These are phyloP conservation scores for Diaphora mendica DNA, from an alignment of 2,888 invertebrate genomes.

Conservation along the genomic window DNA sequence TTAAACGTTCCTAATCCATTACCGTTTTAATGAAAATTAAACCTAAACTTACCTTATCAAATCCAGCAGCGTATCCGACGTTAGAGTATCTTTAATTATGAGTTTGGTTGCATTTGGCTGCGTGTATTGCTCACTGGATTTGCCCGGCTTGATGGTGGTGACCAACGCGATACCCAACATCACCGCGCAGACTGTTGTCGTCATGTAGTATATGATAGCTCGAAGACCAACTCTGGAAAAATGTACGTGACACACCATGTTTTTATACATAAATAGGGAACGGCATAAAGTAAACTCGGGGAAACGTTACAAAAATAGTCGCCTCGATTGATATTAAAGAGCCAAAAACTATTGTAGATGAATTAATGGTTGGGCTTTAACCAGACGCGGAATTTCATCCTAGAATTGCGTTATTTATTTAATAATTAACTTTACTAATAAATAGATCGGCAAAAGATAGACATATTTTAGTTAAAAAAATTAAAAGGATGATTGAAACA, in stretches of 20 bases:
- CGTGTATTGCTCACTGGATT: slow-evolving; percentile 71
- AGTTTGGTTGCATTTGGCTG: slow-evolving; percentile 80
- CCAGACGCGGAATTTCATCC: not conserved
- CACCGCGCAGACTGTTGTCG: slow-evolving; percentile 96
- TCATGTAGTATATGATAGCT: slow-evolving; percentile 96
- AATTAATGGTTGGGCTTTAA: not conserved
- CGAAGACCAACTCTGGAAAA: slow-evolving; percentile 88
- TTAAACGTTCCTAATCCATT: not conserved
- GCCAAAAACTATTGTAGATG: not conserved
- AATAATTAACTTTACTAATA: not conserved
- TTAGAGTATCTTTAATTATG: slow-evolving; percentile 88
- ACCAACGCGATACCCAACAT: slow-evolving; percentile 96
- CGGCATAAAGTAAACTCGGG: not conserved
- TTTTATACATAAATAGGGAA: not conserved
- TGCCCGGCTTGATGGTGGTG: slow-evolving; percentile 94
- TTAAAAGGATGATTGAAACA: not conserved
- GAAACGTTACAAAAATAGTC: not conserved
- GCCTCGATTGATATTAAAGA: not conserved
- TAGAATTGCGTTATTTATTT: not conserved
- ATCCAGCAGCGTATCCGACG: slow-evolving; percentile 96
- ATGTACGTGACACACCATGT: not conserved
- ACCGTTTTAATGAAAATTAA: not conserved
- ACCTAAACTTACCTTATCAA: slow-evolving; percentile 90
- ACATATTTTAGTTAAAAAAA: too few relatives aligned
- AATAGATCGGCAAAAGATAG: not conserved